Percentiles rank a stretch among this genome's conserved stretches.
Conservation (phyloP, 2,797 vertebrate genomes). For the Pampus argenteus region DNA sequence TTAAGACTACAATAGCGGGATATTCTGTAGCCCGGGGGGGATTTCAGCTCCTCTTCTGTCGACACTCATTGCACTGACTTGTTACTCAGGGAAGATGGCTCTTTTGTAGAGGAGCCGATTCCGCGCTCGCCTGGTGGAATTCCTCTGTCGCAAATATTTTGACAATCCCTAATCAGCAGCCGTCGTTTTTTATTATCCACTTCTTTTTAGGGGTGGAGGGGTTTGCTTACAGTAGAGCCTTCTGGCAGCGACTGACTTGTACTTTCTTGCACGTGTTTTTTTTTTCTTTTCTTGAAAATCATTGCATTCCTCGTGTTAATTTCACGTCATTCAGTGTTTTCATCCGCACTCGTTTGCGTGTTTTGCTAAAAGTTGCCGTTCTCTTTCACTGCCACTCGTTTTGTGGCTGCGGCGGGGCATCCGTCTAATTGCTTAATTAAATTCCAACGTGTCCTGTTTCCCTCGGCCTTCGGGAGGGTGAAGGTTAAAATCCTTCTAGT, state of each 20-base stretch:
- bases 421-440: constrained; percentile 81
- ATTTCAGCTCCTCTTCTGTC: constrained; percentile 84
- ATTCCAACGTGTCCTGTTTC: constrained; percentile 57
- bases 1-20: constrained; percentile 90
- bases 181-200: constrained; percentile 34
- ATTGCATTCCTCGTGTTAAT: background rate
- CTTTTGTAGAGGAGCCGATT: constrained; percentile 80
- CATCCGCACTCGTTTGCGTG: constrained; percentile 10
- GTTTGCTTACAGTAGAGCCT: background rate
- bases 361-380: constrained; percentile 25
- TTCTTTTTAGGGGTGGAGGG: background rate
- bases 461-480: constrained; percentile 60
- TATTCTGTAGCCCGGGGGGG: constrained; percentile 89
- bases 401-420: constrained; percentile 56
- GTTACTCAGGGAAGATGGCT: constrained; percentile 88
- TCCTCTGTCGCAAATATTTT: constrained; percentile 83
- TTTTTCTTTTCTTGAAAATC: too few relatives aligned
- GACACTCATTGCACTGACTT: constrained; percentile 87
- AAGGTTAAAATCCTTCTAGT: constrained; percentile 80
- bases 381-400: constrained; percentile 55
- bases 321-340: background rate
- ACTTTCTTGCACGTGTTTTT: background rate
- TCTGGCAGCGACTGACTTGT: background rate
- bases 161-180: constrained; percentile 82
- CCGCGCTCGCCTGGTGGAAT: constrained; percentile 75